Conservation (phyloP, 2,113 vertebrate genomes). For the Hippopotamus amphibius region DNA sequence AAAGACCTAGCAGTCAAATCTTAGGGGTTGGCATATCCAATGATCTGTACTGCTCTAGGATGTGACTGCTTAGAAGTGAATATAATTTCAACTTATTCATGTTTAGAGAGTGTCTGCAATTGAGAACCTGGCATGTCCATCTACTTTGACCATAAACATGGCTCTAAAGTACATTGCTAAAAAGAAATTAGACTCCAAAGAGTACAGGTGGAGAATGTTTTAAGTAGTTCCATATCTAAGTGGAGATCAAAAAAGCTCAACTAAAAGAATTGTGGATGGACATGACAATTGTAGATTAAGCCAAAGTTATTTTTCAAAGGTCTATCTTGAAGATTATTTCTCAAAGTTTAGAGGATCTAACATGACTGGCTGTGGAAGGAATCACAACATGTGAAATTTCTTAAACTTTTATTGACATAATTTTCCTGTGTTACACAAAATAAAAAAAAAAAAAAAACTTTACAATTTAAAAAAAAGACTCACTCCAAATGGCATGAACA, state of each 20-base stretch:
- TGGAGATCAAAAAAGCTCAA: neutral
- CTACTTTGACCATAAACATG: neutral
- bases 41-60: neutral
- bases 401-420: neutral
- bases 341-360: neutral
- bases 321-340: neutral
- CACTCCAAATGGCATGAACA: neutral
- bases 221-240: neutral
- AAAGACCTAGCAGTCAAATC: neutral
- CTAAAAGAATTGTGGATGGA: neutral
- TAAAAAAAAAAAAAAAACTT: neutral
- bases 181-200: neutral
- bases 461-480: neutral
- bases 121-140: neutral
- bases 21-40: neutral
- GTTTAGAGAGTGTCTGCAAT: neutral
- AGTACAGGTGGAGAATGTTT: neutral
- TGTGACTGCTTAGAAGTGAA: neutral
- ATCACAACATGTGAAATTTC: neutral
- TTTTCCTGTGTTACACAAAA: neutral
- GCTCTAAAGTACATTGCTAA: neutral
- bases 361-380: neutral
- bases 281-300: neutral
- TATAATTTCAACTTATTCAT: neutral
- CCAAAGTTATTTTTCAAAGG: slow-evolving; percentile 65